Evolutionary conservation across 2,888 invertebrate species (phyloP).

Genomic region (Nomada ferruginata): DNA sequence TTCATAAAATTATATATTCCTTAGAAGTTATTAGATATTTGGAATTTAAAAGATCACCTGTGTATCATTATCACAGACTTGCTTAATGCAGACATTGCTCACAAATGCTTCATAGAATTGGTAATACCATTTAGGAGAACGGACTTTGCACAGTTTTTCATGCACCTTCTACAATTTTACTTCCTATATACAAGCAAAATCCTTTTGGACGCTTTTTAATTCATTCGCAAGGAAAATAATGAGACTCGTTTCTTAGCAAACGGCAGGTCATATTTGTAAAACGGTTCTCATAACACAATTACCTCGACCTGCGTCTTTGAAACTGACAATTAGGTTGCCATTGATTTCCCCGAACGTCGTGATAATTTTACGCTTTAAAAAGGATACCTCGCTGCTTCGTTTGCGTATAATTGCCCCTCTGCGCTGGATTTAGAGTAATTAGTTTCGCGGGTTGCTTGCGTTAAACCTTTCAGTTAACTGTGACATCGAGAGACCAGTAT

Average conservation of each 20-base stretch:
- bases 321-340: neutral
- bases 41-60: too few species aligned
- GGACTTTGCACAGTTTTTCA: neutral
- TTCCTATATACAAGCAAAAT: too few species aligned
- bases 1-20: too few species aligned
- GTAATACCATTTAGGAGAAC: neutral
- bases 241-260: neutral
- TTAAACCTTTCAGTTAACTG: slow-evolving; percentile 47
- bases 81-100: too few species aligned
- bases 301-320: neutral
- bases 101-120: too few species aligned
- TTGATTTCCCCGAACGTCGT: slow-evolving; percentile 1
- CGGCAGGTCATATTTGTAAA: neutral
- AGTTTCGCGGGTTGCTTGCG: slow-evolving; percentile 12
- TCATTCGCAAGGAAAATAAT: neutral
- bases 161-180: too few species aligned
- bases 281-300: neutral
- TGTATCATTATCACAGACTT: too few species aligned
- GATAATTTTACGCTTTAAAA: slow-evolving; percentile 26
- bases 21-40: too few species aligned
- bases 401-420: slow-evolving; percentile 1
- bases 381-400: slow-evolving; percentile 21
- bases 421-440: slow-evolving; percentile 37
- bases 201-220: neutral
- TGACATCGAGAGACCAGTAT: slow-evolving; percentile 26